A percentile compares a stretch with the other conserved stretches of the same genome.
Conservation (phyloP, 2,113 vertebrate species). For the Myiozetetes cayanensis region DNA sequence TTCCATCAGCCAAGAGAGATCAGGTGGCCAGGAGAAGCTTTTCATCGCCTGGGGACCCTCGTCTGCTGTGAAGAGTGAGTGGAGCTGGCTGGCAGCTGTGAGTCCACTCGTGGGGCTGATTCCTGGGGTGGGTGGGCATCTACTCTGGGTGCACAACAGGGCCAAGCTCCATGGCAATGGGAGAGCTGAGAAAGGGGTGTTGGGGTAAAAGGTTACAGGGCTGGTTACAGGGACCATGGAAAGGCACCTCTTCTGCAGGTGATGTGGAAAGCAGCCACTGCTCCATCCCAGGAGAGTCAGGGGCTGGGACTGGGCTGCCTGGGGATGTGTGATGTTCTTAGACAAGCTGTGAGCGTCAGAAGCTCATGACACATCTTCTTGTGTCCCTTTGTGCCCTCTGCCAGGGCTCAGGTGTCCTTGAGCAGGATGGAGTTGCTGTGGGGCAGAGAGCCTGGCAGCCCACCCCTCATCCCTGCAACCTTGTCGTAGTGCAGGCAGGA, state of each 20-base stretch:
- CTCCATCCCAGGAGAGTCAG: background rate
- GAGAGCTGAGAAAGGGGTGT: background rate
- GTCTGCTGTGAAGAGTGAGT: background rate
- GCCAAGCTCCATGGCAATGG: background rate
- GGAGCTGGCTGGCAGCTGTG: background rate
- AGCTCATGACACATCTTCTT: background rate
- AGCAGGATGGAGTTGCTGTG: background rate
- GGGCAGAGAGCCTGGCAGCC: background rate
- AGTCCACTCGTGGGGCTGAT: background rate
- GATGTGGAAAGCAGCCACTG: background rate
- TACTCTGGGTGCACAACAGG: background rate
- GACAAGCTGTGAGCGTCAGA: background rate
- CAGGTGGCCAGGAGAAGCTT: background rate
- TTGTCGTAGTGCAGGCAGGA: background rate
- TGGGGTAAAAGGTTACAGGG: background rate
- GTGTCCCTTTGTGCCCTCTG: background rate
- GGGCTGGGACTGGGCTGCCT: background rate
- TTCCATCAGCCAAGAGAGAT: background rate
- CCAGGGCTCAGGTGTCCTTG: rapidly evolving
- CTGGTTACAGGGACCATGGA: background rate
- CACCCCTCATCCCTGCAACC: background rate
- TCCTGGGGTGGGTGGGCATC: background rate
- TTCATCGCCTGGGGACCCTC: background rate
- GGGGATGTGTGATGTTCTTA: background rate
- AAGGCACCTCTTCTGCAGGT: background rate